These are phyloP conservation scores for Molossus molossus DNA, from an alignment of 2,797 vertebrate genomes.

Conservation along the genomic window DNA sequence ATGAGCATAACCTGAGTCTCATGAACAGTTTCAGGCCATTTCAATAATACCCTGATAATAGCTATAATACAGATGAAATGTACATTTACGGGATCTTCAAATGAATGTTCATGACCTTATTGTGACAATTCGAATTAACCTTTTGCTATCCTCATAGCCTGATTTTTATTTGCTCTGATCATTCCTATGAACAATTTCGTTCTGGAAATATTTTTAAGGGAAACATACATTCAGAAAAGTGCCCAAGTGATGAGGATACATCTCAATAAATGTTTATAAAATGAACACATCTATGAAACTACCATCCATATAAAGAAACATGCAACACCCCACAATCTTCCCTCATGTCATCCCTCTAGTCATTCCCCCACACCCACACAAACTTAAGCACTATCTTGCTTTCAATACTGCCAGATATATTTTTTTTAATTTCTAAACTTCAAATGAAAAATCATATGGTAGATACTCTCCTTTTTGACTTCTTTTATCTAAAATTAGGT, in stretches of 20 bases:
- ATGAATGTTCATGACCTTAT: slow-evolving; percentile 38
- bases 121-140: neutral
- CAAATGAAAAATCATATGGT: neutral
- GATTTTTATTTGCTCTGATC: slow-evolving; percentile 37
- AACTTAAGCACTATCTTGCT: neutral
- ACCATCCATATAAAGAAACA: neutral
- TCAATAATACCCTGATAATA: slow-evolving; percentile 42
- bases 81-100: neutral
- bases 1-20: neutral
- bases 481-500: neutral
- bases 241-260: neutral
- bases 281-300: neutral
- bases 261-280: neutral
- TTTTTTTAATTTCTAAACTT: neutral
- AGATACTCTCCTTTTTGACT: neutral
- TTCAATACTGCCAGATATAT: neutral
- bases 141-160: neutral
- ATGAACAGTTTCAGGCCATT: neutral
- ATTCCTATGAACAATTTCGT: neutral
- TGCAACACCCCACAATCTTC: neutral
- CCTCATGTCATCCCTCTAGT: neutral
- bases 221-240: neutral
- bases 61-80: slow-evolving; percentile 49
- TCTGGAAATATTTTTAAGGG: neutral
- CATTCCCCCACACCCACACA: too few species aligned